Evolutionary conservation across 2,888 invertebrate species (phyloP), one percentile per base, ranked within the genome.

Genomic region (Tetramorium bicarinatum): DNA sequence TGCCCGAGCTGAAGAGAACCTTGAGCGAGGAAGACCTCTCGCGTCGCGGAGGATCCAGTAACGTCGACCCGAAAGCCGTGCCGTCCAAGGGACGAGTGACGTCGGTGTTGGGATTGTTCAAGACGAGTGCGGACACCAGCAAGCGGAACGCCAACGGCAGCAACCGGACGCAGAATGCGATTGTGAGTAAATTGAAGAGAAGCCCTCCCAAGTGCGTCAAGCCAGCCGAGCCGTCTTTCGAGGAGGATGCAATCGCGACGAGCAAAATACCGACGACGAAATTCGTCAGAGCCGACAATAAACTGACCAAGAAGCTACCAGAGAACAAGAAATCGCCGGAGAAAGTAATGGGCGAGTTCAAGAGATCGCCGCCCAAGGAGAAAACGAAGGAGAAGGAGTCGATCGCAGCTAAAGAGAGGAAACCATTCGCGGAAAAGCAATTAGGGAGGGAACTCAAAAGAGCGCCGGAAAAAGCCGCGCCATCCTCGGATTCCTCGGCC

Each of bases 21-120:
- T 29, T 41, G 29, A 90, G 91, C 76, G 90, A 83, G 25, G 91
- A 97, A 96, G n/a, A 97, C 0, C 96, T 54, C 8, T 83, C 95
- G 95, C 69, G 95, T 49, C 47, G 6, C 11, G 18, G 6, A 41
- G 34, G 38, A 15, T 66, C 38, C 7, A 25, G 25, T 8, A 77
- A 69, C 15, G 29, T 34, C 29, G 15, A n/a, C 89, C 80, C 94
- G 86, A 89, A 49, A 52, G 93, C 92, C 90, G 95, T 96, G 38
- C 3, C 69, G 66, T 96, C 96, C 66, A 97, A 96, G 59, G 96
- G 97, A 15, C 97, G 97, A 3, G 97, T 97, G 0, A 97, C 97
- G 93, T 96, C 96, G 91, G 97, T 98, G 64, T 95, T 98, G 82
- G 97, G 97, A 0, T 95, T 98, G 3, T 97, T 98, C 90, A 97